Percentiles rank a stretch among this genome's conserved stretches.
These are phyloP conservation scores for Okamejei kenojei DNA, from an alignment of 2,797 vertebrate species.

Conservation along the genomic window DNA sequence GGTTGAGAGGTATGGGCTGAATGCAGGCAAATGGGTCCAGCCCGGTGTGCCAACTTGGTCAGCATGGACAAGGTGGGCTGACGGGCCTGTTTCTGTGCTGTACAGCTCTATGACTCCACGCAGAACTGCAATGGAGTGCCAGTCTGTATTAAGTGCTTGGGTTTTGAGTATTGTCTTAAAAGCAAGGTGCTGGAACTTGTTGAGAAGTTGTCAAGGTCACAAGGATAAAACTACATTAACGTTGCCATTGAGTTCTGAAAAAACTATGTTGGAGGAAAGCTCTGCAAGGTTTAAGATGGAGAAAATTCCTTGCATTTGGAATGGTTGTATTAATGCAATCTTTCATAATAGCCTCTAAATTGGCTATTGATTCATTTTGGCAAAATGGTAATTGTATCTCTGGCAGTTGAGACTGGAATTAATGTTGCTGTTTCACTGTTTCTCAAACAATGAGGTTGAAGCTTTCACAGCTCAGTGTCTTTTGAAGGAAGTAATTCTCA, in stretches of 20 bases:
- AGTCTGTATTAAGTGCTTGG: not conserved
- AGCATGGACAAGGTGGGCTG: too few species aligned
- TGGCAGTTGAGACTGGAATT: constrained; percentile 21
- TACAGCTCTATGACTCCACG: too few species aligned
- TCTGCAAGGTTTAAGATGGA: not conserved
- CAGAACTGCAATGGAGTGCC: not conserved
- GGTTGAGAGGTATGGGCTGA: too few species aligned
- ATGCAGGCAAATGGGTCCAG: too few species aligned
- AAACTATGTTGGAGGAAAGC: not conserved
- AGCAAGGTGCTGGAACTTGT: not conserved
- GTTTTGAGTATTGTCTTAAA: not conserved
- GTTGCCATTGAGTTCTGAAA: not conserved
- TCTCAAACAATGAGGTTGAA: not conserved
- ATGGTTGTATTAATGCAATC: not conserved
- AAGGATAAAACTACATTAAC: not conserved
- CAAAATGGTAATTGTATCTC: not conserved
- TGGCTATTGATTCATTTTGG: constrained; percentile 1
- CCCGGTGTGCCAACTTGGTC: too few species aligned
- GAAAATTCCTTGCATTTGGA: not conserved
- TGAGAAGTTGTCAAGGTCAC: not conserved
- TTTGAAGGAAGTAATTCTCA: not conserved
- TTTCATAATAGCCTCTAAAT: constrained; percentile 17
- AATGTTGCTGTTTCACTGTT: not conserved
- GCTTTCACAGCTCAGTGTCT: not conserved
- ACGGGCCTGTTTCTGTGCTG: too few species aligned